Conservation (phyloP, 2,888 invertebrate species). For the Eupithecia subumbrata region DNA sequence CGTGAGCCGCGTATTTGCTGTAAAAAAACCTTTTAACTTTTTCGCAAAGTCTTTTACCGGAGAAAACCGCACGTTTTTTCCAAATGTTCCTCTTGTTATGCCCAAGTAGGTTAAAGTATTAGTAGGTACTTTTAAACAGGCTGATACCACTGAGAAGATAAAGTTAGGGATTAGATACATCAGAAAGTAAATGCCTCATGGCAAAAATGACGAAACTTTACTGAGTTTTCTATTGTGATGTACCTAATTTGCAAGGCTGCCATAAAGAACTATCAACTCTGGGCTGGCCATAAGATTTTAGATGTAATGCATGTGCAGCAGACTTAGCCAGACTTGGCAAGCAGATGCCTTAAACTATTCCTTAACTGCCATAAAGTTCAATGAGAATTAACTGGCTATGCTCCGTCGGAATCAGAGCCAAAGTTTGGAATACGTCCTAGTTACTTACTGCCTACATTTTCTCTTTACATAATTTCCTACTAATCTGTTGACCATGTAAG, state of each 20-base stretch:
- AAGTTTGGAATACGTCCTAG: constrained; percentile 53
- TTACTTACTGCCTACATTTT: constrained; percentile 24
- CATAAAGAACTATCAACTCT: constrained; percentile 1
- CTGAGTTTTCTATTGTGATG: neutral
- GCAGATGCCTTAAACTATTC: constrained; percentile 54
- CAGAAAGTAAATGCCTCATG: neutral
- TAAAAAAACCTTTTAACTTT: constrained; percentile 29
- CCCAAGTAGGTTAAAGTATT: neutral
- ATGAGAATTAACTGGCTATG: constrained; percentile 64
- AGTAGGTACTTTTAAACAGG: neutral
- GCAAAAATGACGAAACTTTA: neutral
- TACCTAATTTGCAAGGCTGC: neutral
- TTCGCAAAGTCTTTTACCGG: constrained; percentile 41
- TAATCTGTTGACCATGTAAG: neutral
- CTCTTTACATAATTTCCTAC: constrained; percentile 47
- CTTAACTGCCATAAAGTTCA: constrained; percentile 71
- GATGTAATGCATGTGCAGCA: constrained; percentile 37
- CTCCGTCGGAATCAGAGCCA: constrained; percentile 52
- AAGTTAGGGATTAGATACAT: neutral
- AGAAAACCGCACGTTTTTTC: constrained; percentile 33
- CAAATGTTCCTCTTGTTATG: constrained; percentile 18
- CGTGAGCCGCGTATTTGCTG: constrained; percentile 23
- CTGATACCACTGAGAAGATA: neutral
- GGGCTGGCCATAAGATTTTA: constrained; percentile 17
- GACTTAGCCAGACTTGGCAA: constrained; percentile 61